Percentiles rank a stretch among this genome's conserved stretches.
phyloP scores from a whole-genome alignment of 2,113 vertebrate species.

The Oncorhynchus masou region DNA sequence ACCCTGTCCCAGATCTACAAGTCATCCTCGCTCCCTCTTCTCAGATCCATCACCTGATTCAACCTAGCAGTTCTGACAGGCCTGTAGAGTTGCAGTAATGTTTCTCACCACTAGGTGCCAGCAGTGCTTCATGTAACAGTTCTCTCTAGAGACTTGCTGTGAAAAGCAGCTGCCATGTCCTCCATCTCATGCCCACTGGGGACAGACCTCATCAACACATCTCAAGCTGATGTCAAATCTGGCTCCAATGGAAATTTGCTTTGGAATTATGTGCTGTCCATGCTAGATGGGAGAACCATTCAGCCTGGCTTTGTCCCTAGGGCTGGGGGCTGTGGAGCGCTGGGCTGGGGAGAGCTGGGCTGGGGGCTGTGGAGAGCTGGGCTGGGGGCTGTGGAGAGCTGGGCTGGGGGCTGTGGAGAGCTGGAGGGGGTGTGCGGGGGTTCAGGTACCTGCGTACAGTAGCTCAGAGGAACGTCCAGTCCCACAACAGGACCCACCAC shows the following conservation, averaged over 20 bases:
- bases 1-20: no score
- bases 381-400: conserved; percentile 37
- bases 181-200: background rate
- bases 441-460: conserved; percentile 31
- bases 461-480: conserved; percentile 67
- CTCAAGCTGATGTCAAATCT: background rate
- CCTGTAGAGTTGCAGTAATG: background rate
- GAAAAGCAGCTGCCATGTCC: background rate
- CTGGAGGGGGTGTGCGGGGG: background rate
- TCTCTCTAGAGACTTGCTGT: background rate
- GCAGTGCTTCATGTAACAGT: background rate
- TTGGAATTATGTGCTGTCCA: background rate
- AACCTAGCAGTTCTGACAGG: background rate
- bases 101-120: conserved; percentile 21
- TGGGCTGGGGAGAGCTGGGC: conserved; percentile 39
- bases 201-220: background rate
- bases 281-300: background rate
- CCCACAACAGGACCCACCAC: conserved; percentile 73
- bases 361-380: conserved; percentile 36
- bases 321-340: conserved; percentile 37
- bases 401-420: conserved; percentile 37
- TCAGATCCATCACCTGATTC: background rate
- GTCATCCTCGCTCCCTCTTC: background rate
- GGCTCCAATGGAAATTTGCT: background rate
- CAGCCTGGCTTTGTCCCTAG: background rate